phyloP scores from a whole-genome alignment of 2,113 vertebrate species.

The Sturnus vulgaris region DNA sequence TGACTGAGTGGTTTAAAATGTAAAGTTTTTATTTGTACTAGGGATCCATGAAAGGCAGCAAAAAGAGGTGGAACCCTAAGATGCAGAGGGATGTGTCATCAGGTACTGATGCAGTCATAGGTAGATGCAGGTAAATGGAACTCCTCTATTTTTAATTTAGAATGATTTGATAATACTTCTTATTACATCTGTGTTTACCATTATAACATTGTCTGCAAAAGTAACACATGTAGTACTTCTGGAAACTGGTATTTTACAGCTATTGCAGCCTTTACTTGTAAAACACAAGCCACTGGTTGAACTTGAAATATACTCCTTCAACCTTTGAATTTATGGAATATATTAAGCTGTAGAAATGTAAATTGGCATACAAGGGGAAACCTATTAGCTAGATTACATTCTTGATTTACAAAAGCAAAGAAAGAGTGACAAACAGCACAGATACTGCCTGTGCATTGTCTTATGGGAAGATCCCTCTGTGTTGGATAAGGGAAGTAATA shows the following conservation, averaged over 20 bases:
- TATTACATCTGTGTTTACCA: not conserved
- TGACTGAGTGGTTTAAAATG: not conserved
- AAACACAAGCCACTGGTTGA: not conserved
- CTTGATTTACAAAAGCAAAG: not conserved
- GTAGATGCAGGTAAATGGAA: not conserved
- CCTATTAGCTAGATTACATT: not conserved
- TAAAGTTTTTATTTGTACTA: not conserved
- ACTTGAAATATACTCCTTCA: not conserved
- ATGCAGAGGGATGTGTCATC: not conserved
- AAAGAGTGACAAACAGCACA: not conserved
- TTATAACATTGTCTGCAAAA: not conserved
- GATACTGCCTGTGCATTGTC: not conserved
- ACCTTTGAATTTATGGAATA: not conserved
- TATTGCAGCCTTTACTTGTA: not conserved
- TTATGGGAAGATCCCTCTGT: not conserved
- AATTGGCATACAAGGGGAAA: not conserved
- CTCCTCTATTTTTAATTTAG: not conserved
- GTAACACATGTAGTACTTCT: not conserved
- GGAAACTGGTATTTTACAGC: not conserved
- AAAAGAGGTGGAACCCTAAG: not conserved
- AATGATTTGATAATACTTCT: not conserved
- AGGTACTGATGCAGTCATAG: not conserved
- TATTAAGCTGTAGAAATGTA: not conserved
- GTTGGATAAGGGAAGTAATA: not conserved
- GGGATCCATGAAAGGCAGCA: not conserved